Base-by-base conservation (phyloP, 1,140 invertebrate genomes). In the Sycophila sp. region DNA sequence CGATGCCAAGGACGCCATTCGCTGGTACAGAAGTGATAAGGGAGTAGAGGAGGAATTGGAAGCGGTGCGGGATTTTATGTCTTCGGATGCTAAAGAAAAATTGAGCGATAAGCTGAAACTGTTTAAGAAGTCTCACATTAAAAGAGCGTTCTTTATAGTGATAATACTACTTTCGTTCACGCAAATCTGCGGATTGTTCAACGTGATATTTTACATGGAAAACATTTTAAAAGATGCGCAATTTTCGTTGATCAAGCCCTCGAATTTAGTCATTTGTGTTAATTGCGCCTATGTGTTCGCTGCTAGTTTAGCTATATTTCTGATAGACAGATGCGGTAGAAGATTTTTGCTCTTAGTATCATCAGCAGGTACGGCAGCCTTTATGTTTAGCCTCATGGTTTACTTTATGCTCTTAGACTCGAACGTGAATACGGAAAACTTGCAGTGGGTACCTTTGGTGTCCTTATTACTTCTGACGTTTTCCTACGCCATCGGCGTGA, bases 101-200 rank as follows among this genome's bases (percentile, higher is more conserved):
- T 51, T 70, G 11, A 26, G 2, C 2, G 10, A 64, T 1, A 51
- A 51, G 36, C 0, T 73, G 11, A 15, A 49, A 11, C 30, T 56
- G 45, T 63, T 64, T 8, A 64, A 51, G 34, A 51, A 32, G 6
- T 0, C 7, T 0, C 19, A 15, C 10, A 28, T 64, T 77, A 87
- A 89, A 63, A 90, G 87, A 71, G 89, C 89, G 6, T 81, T 94
- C 2, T 78, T 89, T 8, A 89, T 93, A 38, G 86, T 91, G 30
- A 75, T 91, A 40, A 82, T 89, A 13, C 84, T 94, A 63, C 91
- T 92, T 76, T 85, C 91, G 4, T 91, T 93, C n/a, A 92, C 94
- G 79, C 92, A 94, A 78, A 87, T 94, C 38, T 92, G 89, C 60
- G 92, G 93, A 2, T 90, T 93, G 17, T 92, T 92, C 62, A 91